phyloP scores from a whole-genome alignment of 1,140 invertebrate species.

The Cyclargus thomasi region DNA sequence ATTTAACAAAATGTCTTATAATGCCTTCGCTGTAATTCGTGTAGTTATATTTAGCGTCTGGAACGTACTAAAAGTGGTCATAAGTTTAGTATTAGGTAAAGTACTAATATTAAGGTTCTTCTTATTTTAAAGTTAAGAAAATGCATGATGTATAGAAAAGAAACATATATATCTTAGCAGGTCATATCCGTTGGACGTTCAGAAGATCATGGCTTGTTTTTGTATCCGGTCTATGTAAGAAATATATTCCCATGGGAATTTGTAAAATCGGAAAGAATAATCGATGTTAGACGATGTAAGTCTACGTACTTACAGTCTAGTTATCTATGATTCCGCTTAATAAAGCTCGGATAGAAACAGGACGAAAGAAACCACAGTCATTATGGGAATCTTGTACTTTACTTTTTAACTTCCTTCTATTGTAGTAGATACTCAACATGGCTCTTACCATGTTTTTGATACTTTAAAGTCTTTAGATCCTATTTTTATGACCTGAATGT shows the following conservation, averaged over 20 bases:
- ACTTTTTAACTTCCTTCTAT: background rate
- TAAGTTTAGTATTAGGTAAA: too few species aligned
- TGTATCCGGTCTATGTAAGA: background rate
- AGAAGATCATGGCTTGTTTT: background rate
- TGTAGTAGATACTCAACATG: background rate
- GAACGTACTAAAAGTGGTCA: too few species aligned
- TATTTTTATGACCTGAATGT: too few species aligned
- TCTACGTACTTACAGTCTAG: background rate
- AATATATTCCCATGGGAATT: conserved; percentile 4
- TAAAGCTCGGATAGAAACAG: conserved; percentile 4
- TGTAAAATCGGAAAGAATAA: conserved; percentile 7
- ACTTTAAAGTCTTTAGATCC: background rate
- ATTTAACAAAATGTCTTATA: background rate
- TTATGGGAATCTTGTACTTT: background rate
- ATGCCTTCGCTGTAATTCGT: background rate
- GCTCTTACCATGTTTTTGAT: background rate
- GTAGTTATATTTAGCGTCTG: background rate
- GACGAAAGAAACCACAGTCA: conserved; percentile 7
- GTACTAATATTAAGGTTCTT: too few species aligned
- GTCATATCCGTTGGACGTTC: background rate
- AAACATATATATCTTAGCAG: too few species aligned
- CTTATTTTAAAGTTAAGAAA: too few species aligned
- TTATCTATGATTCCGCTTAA: conserved; percentile 6
- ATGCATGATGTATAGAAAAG: too few species aligned
- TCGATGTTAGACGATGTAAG: conserved; percentile 2